Base-by-base conservation (phyloP, 2,797 vertebrate species). In the Hypotaenidia philippensis region DNA sequence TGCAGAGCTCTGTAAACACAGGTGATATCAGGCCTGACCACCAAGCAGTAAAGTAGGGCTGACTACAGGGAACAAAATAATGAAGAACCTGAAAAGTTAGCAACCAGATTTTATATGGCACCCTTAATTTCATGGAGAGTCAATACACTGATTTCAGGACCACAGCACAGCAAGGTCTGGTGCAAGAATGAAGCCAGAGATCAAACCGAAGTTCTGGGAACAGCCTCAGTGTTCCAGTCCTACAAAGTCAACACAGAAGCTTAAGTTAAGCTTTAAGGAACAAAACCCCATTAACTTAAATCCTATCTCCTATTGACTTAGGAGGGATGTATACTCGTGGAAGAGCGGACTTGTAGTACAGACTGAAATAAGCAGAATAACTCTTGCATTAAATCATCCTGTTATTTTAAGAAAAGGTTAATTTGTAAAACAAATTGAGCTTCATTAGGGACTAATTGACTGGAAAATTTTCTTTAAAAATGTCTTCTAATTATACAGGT, bases 341-440 rank as follows among this genome's bases (percentile, higher is more conserved):
- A 81, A 80, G 36, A 78, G 25, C 72, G 32, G 44, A 59, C 76
- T 79, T 40, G 11, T 26, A 81, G 53, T 49, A 61, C 9, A 69
- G 78, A 40, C 69, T 83, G 72, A 91, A 89, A 94, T 50, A 92
- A 92, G 84, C 41, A 93, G 72, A 94, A 76, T 79, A 95, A 92
- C 47, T 93, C 87, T 92, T 89, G 69, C 91, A 92, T 92, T 97
- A 93, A 97, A 96, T 95, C 87, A 95, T 75, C 63, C 82, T 83
- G 93, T 96, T 97, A 93, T 96, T 96, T 96, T 79, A 94, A 89
- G 95, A 92, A 97, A 96, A 94, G 92, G 95, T 96, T 95, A 95
- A 93, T 96, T 97, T 94, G 91, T 91, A 91, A 92, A 97, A 95
- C 95, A 95, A 96, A 96, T 94, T 94, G 95, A 95, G 91, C 82